Percentiles rank a stretch among this genome's conserved stretches.
These are phyloP conservation scores for Aphelocoma californica DNA, from an alignment of 2,797 vertebrate species.

Conservation along the genomic window DNA sequence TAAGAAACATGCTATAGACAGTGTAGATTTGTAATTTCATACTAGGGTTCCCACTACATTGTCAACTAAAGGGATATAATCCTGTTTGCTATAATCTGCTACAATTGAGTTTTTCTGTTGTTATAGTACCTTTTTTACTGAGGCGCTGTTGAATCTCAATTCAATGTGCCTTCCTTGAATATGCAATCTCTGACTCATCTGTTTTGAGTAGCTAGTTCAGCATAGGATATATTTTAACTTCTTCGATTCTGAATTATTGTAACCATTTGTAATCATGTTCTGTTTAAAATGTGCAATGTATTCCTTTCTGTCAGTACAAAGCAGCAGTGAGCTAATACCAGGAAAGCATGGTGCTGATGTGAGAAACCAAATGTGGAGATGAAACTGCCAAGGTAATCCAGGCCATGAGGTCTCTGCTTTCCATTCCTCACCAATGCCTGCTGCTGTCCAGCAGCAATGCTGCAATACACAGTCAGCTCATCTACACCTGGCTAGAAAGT, in stretches of 20 bases:
- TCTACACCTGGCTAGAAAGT: background rate
- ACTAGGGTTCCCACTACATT: background rate
- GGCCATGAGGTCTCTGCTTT: background rate
- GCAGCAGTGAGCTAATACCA: background rate
- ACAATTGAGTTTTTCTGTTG: background rate
- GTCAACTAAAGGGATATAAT: background rate
- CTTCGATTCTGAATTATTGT: background rate
- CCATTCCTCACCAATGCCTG: background rate
- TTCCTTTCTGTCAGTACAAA: background rate
- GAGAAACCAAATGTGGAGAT: background rate
- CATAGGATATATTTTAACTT: background rate
- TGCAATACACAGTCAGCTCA: background rate
- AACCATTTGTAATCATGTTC: background rate
- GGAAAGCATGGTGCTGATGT: background rate
- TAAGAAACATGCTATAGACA: background rate
- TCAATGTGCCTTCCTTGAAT: background rate
- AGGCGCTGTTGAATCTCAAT: background rate
- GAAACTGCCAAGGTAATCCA: background rate
- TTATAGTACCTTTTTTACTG: background rate
- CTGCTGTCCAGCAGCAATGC: accelerated
- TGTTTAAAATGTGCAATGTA: background rate
- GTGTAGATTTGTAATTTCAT: background rate
- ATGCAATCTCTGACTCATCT: background rate
- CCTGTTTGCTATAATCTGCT: background rate
- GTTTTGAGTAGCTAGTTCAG: background rate